Percentiles rank a stretch among this genome's conserved stretches.
Evolutionary conservation across 2,113 vertebrate genomes (phyloP).

Genomic region (Myxocyprinus asiaticus): DNA sequence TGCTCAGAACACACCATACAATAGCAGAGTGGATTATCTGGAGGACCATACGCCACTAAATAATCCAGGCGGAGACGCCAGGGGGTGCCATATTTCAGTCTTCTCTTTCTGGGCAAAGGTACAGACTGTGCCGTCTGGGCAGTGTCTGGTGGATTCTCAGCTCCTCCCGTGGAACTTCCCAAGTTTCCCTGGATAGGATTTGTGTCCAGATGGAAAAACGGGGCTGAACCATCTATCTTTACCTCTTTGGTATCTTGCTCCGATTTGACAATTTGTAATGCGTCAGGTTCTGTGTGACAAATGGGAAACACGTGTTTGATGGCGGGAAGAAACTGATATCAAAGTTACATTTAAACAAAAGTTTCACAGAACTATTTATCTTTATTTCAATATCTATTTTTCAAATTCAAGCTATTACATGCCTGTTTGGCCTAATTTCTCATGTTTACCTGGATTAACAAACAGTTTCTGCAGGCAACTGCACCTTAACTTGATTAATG

Average conservation of each 20-base stretch:
- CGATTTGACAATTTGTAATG: conserved; percentile 60
- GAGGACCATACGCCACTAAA: conserved; percentile 83
- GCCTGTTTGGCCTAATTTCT: no score
- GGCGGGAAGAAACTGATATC: background rate
- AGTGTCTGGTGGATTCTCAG: conserved; percentile 34
- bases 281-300: conserved; percentile 49
- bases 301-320: background rate
- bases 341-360: no score
- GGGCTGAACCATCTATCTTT: conserved; percentile 41
- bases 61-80: conserved; percentile 86
- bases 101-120: conserved; percentile 54
- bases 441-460: no score
- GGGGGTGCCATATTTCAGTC: conserved; percentile 70
- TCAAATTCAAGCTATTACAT: no score
- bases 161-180: conserved; percentile 47
- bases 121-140: background rate
- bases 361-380: no score
- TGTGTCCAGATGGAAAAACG: conserved; percentile 55
- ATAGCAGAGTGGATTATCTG: conserved; percentile 75
- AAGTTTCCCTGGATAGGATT: conserved; percentile 53
- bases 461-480: no score
- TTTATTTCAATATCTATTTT: no score
- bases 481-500: no score
- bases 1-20: conserved; percentile 88
- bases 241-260: conserved; percentile 70